These are phyloP conservation scores for Semibalanus balanoides DNA, from an alignment of 1,140 invertebrate species.

Conservation along the genomic window DNA sequence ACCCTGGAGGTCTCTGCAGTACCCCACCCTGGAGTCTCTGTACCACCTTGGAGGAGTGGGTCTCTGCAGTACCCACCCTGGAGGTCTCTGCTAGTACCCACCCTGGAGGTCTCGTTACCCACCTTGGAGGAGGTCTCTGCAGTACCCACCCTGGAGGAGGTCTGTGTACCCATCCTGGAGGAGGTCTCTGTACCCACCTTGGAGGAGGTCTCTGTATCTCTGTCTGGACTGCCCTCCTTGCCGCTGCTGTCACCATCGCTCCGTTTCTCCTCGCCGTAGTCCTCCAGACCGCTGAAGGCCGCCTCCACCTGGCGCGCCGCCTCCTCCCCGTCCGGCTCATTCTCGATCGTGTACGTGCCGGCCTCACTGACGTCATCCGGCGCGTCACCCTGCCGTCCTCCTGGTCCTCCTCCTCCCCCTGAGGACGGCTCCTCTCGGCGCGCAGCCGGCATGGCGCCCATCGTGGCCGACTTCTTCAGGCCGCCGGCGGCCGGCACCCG, in stretches of 20 bases:
- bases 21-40: too few species aligned
- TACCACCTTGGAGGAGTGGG: too few species aligned
- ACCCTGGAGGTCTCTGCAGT: too few species aligned
- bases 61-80: too few species aligned
- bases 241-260: slow-evolving; percentile 20
- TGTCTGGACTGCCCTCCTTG: slow-evolving; percentile 11
- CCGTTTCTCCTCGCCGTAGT: slow-evolving; percentile 28
- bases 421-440: background rate
- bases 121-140: too few species aligned
- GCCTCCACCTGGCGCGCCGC: slow-evolving; percentile 72
- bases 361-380: slow-evolving; percentile 57
- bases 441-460: background rate
- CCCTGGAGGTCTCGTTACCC: too few species aligned
- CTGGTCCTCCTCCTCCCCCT: slow-evolving; percentile 22
- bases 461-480: background rate
- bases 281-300: slow-evolving; percentile 44
- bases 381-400: slow-evolving; percentile 24
- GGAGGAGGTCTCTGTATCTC: background rate
- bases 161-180: too few species aligned
- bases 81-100: too few species aligned
- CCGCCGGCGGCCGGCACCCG: too few species aligned
- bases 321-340: slow-evolving; percentile 67
- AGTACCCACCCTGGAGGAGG: too few species aligned
- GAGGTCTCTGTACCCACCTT: too few species aligned
- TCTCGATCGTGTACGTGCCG: slow-evolving; percentile 76